Evolutionary conservation across 2,113 vertebrate species (phyloP).

Genomic region (Aleadryas rufinucha): DNA sequence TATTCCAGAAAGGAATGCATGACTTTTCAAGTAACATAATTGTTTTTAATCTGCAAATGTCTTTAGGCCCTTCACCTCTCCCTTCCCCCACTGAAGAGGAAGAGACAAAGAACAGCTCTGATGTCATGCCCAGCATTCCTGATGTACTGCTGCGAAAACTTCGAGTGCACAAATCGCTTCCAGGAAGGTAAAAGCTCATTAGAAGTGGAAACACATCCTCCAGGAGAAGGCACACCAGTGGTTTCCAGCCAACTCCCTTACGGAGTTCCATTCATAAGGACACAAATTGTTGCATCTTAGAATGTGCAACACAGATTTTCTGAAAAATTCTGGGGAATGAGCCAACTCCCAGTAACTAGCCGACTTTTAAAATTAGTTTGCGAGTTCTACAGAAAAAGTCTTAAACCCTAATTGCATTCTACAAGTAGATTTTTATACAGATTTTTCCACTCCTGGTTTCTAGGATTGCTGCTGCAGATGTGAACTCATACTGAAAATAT

Average conservation of each 20-base stretch:
- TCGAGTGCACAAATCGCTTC: constrained; percentile 85
- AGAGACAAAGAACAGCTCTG: constrained; percentile 79
- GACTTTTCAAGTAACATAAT: neutral
- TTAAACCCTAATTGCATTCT: neutral
- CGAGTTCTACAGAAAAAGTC: neutral
- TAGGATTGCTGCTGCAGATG: neutral
- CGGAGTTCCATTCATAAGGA: neutral
- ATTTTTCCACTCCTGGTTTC: neutral
- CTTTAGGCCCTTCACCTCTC: constrained; percentile 74
- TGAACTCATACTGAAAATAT: neutral
- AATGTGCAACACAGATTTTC: neutral
- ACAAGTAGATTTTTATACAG: neutral
- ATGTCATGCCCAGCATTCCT: constrained; percentile 94
- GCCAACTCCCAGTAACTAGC: neutral
- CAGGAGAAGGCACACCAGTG: neutral
- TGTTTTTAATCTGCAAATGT: neutral
- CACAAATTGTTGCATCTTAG: neutral
- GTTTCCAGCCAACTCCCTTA: neutral
- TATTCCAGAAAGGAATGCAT: neutral
- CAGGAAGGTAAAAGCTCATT: constrained; percentile 81
- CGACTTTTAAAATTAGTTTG: neutral
- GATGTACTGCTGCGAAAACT: constrained; percentile 91
- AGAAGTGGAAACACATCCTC: neutral
- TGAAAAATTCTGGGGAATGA: neutral
- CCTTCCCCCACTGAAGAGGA: constrained; percentile 69